Evolutionary conservation across 2,888 invertebrate genomes (phyloP).

Genomic region (Drosophila histrio): DNA sequence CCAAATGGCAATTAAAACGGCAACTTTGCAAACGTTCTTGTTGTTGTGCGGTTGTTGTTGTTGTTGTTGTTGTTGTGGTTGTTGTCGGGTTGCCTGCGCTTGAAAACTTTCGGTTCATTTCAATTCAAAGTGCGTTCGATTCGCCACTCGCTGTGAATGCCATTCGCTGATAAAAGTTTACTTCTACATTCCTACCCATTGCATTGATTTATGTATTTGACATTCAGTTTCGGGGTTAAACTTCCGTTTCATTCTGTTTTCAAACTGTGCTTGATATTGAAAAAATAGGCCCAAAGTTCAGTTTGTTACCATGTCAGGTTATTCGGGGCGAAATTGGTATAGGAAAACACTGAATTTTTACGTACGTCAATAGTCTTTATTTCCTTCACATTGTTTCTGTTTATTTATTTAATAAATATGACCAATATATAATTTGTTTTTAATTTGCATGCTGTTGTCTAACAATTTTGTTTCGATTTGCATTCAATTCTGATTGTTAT

Average conservation of each 20-base stretch:
- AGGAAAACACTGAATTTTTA: background rate
- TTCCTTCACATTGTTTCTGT: background rate
- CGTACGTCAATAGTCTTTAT: background rate
- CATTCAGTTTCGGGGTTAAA: conserved; percentile 6
- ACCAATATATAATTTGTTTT: no score
- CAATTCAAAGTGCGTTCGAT: conserved; percentile 34
- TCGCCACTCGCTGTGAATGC: conserved; percentile 13
- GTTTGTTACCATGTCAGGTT: background rate
- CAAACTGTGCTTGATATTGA: conserved; percentile 13
- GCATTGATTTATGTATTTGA: conserved; percentile 24
- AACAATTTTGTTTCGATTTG: no score
- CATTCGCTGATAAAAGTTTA: conserved; percentile 15
- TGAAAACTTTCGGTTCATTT: conserved; percentile 47
- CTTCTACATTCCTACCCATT: conserved; percentile 6
- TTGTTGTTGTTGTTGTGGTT: conserved; percentile 6
- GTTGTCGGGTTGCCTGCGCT: conserved; percentile 5
- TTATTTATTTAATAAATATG: no score
- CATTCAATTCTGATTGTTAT: no score
- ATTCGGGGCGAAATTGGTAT: background rate
- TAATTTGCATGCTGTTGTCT: no score
- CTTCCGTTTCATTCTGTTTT: conserved; percentile 15
- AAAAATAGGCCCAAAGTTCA: background rate
- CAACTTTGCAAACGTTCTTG: conserved; percentile 18
- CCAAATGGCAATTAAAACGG: conserved; percentile 50
- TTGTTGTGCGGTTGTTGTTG: conserved; percentile 10